Base-by-base conservation (phyloP, 2,888 invertebrate species). In the Creontiades dilutus region DNA sequence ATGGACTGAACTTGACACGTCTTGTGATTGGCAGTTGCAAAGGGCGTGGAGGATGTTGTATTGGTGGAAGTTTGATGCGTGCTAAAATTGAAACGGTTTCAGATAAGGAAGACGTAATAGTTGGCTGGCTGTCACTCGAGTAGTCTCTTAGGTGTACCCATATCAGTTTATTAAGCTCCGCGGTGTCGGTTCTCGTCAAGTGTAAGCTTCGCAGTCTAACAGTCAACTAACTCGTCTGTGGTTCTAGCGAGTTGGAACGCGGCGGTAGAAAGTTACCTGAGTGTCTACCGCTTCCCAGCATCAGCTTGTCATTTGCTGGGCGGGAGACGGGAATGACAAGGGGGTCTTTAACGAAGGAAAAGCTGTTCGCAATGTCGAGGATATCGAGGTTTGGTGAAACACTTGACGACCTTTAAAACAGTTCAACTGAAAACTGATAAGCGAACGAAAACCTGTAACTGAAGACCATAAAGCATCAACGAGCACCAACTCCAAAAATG, bases 191-290 rank as follows among this genome's bases (percentile, higher is more conserved):
- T 52, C 52, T 57, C 57, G n/a, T 57, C 57, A 57, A 57, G 57
- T 16, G 57, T 14, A n/a, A 16, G 14, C 57, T 7, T n/a, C 57
- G 16, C 16, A 57, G 7, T n/a, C n/a, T 57, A 37, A 37, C n/a
- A 57, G 16, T 57, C 57, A 57, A 57, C 57, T 57, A 57, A 57
- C 57, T 57, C 14, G 14, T 57, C n/a, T 14, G 16, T 57, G 16
- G 57, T 57, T 14, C 57, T 7, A 7, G 57, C n/a, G 16, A 52
- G 52, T 52, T 52, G 52, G 16, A 52, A 57, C 57, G 16, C 57
- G 57, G 16, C 57, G 57, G 57, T 57, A n/a, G 57, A 57, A 57
- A 57, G n/a, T 16, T 57, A 57, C 16, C 57, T 57, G 57, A 57
- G 57, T n/a, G 0, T 57, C 57, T 57, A n/a, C n/a, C 7, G 57